Evolutionary conservation across 2,797 vertebrate species (phyloP).

Genomic region (Chaetodon trifasciatus): DNA sequence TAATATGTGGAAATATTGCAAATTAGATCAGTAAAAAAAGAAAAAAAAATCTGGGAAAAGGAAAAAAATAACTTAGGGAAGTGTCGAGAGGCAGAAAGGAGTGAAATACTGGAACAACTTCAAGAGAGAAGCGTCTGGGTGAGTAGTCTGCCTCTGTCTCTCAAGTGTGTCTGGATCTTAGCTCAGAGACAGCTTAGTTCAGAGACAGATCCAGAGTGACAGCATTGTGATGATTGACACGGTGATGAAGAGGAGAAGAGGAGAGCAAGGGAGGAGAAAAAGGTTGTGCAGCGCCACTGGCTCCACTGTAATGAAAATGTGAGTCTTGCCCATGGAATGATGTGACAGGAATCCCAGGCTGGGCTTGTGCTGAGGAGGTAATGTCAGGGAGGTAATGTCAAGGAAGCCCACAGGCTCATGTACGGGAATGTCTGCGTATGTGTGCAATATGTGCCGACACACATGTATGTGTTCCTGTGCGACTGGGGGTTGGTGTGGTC

Average conservation of each 20-base stretch:
- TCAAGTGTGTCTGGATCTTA: slow-evolving; percentile 72
- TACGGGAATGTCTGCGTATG: slow-evolving; percentile 35
- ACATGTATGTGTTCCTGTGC: slow-evolving; percentile 16
- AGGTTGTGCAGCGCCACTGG: slow-evolving; percentile 78
- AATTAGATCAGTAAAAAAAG: slow-evolving; percentile 78
- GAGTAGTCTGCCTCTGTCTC: slow-evolving; percentile 58
- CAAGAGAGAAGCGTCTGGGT: slow-evolving; percentile 65
- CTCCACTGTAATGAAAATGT: slow-evolving; percentile 73
- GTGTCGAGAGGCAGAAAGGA: slow-evolving; percentile 58
- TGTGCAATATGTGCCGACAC: slow-evolving; percentile 23
- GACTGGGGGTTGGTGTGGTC: slow-evolving; percentile 8
- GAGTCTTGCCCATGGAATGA: slow-evolving; percentile 68
- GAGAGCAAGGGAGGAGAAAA: slow-evolving; percentile 71
- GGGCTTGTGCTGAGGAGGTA: slow-evolving; percentile 62
- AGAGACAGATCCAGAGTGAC: slow-evolving; percentile 78
- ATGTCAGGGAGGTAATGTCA: slow-evolving; percentile 77
- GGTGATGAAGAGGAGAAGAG: slow-evolving; percentile 61
- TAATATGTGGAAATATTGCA: slow-evolving; percentile 84
- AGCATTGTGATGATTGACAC: slow-evolving; percentile 75
- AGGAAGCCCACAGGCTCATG: slow-evolving; percentile 65
- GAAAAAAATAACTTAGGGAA: slow-evolving; percentile 50
- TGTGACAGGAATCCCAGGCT: slow-evolving; percentile 70
- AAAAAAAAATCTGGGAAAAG: slow-evolving; percentile 40
- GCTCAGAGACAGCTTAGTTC: slow-evolving; percentile 73
- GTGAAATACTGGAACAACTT: slow-evolving; percentile 65